phyloP scores from a whole-genome alignment of 2,888 invertebrate genomes.

The Cataglyphis rosenhaueri region DNA sequence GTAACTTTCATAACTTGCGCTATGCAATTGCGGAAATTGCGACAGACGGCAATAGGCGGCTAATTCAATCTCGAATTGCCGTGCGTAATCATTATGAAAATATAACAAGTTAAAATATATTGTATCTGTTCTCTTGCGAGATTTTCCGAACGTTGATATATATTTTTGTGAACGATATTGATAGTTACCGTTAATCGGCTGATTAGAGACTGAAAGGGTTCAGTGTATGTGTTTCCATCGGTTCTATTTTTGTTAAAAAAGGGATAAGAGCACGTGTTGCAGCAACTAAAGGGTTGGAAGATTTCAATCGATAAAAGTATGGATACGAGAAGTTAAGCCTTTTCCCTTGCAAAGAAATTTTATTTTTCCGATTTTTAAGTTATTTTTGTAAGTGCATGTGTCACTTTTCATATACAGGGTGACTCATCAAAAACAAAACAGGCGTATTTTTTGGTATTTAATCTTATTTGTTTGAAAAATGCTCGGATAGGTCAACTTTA shows the following conservation, averaged over 20 bases:
- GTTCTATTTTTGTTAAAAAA: slow-evolving; percentile 43
- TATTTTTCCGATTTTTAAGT: background rate
- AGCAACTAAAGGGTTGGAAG: background rate
- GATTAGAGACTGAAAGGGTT: slow-evolving; percentile 37
- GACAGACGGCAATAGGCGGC: slow-evolving; percentile 2
- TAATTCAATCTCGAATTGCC: slow-evolving; percentile 26
- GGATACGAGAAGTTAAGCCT: background rate
- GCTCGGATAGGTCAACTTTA: too few species aligned
- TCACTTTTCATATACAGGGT: background rate
- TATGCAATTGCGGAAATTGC: slow-evolving; percentile 50
- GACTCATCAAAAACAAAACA: too few species aligned
- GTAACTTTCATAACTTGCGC: slow-evolving; percentile 43
- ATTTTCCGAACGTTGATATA: slow-evolving; percentile 5
- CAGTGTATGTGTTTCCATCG: slow-evolving; percentile 17
- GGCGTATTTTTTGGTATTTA: too few species aligned
- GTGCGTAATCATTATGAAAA: slow-evolving; percentile 1
- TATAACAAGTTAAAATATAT: slow-evolving; percentile 8
- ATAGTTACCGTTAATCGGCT: slow-evolving; percentile 29
- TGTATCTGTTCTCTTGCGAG: background rate
- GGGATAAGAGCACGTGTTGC: background rate
- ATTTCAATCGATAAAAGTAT: slow-evolving; percentile 32
- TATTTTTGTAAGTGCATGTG: background rate
- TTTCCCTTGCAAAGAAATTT: background rate
- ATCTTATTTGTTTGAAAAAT: too few species aligned
- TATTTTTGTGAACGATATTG: slow-evolving; percentile 39